Evolutionary conservation across 2,797 vertebrate species (phyloP).

Genomic region (Agapornis canus): DNA sequence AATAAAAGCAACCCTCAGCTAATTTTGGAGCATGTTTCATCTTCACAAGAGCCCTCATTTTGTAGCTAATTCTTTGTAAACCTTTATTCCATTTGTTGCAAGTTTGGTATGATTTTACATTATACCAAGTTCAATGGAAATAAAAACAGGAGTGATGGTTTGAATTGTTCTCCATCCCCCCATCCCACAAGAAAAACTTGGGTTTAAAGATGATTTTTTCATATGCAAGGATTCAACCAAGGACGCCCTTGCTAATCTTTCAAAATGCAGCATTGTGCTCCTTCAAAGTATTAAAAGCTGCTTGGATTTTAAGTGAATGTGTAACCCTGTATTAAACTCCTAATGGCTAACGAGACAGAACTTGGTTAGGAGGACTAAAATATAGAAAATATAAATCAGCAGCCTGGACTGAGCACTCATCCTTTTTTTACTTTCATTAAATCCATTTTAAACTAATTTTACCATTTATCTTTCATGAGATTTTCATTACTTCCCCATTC

Average conservation of each 20-base stretch:
- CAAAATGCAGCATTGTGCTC: slow-evolving; percentile 31
- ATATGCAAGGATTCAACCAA: slow-evolving; percentile 53
- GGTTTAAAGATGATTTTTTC: slow-evolving; percentile 48
- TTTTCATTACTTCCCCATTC: slow-evolving; percentile 62
- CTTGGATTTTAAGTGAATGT: not conserved
- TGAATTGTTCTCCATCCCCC: slow-evolving; percentile 10
- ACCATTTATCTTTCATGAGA: slow-evolving; percentile 54
- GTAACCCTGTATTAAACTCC: slow-evolving; percentile 36
- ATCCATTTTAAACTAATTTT: slow-evolving; percentile 60
- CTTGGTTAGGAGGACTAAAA: slow-evolving; percentile 19
- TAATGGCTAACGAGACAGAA: slow-evolving; percentile 9
- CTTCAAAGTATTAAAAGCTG: slow-evolving; percentile 30
- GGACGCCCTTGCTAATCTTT: slow-evolving; percentile 44
- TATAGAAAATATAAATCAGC: slow-evolving; percentile 47
- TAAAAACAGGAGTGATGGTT: not conserved
- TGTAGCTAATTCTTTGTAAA: slow-evolving; percentile 30
- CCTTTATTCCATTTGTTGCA: slow-evolving; percentile 6
- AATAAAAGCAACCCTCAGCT: not conserved
- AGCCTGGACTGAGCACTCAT: not conserved
- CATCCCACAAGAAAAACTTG: not conserved
- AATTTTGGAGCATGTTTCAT: slow-evolving; percentile 46
- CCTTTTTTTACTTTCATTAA: slow-evolving; percentile 44
- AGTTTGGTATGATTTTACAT: slow-evolving; percentile 5
- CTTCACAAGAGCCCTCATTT: slow-evolving; percentile 34
- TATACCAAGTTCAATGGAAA: not conserved